Evolutionary conservation across 2,888 invertebrate genomes (phyloP), one percentile per base, ranked within the genome.

Genomic region (Ellobium chinense): DNA sequence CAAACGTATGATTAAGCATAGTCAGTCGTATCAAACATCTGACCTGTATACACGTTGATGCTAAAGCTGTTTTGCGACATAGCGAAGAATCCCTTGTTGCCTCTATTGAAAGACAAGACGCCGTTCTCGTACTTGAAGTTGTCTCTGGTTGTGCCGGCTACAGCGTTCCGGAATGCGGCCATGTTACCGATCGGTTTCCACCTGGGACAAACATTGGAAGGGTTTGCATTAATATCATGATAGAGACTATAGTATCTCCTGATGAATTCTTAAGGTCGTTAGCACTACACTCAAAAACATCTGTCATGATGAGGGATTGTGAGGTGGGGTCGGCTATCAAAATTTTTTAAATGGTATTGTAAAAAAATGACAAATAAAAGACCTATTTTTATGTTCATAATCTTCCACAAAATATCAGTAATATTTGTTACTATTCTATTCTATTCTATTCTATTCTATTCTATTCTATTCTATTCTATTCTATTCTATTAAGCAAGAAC

Each of bases 161-260:
- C 92, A 2, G 88, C 87, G 75, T 91, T 92, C 75, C 91, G 84
- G 84, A 92, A 92, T 21, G 86, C 86, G 5, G 87, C 91, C 92
- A 92, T 91, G 83, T 91, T 92, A 14, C 85, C 86, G 58, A 92
- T 89, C 36, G 90, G 86, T 0, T 84, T 81, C 92, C 92, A 92
- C 62, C 91, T 82, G n/a, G n/a, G n/a, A n/a, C n/a, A n/a, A n/a
- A n/a, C n/a, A n/a, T n/a, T n/a, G n/a, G n/a, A n/a, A n/a, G n/a
- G n/a, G n/a, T n/a, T n/a, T n/a, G n/a, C n/a, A n/a, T n/a, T n/a
- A n/a, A n/a, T n/a, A n/a, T n/a, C n/a, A n/a, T n/a, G n/a, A n/a
- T n/a, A n/a, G n/a, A n/a, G n/a, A n/a, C n/a, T n/a, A n/a, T n/a
- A n/a, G n/a, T n/a, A n/a, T n/a, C n/a, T n/a, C n/a, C n/a, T n/a